phyloP scores from a whole-genome alignment of 2,797 vertebrate species.

The Thamnophis elegans region DNA sequence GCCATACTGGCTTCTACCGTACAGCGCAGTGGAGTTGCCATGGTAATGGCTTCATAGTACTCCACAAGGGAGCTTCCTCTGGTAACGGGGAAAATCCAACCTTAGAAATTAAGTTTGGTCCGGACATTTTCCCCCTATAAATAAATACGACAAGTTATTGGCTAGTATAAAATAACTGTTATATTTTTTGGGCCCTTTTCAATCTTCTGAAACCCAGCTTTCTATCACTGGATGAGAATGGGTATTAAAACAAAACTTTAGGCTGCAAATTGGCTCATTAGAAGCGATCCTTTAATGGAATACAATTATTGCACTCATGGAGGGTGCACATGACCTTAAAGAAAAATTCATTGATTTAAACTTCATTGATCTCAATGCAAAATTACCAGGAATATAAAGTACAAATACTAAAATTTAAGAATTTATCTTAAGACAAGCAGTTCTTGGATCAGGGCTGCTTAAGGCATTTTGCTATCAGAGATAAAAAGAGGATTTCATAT shows the following conservation, averaged over 20 bases:
- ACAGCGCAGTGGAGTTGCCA: too few species aligned
- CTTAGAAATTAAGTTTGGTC: too few species aligned
- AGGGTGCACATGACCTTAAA: neutral
- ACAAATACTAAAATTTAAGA: neutral
- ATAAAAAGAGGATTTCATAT: neutral
- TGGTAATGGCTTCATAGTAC: too few species aligned
- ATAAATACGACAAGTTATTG: too few species aligned
- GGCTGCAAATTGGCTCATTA: neutral
- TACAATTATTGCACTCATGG: neutral
- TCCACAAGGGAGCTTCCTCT: too few species aligned
- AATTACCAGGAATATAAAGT: neutral
- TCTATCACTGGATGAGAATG: neutral
- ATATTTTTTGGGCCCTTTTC: neutral
- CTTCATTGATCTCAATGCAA: neutral
- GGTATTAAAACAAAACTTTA: neutral
- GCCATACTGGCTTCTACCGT: too few species aligned
- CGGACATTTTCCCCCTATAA: too few species aligned
- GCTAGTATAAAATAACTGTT: neutral
- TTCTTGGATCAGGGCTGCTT: neutral
- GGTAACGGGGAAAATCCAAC: too few species aligned
- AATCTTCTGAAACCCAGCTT: neutral
- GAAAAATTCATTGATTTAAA: neutral
- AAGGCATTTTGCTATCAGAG: neutral
- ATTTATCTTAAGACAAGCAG: neutral
- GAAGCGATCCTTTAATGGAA: neutral